Evolutionary conservation across 2,797 vertebrate species (phyloP).

Genomic region (Lindbergichthys nudifrons): DNA sequence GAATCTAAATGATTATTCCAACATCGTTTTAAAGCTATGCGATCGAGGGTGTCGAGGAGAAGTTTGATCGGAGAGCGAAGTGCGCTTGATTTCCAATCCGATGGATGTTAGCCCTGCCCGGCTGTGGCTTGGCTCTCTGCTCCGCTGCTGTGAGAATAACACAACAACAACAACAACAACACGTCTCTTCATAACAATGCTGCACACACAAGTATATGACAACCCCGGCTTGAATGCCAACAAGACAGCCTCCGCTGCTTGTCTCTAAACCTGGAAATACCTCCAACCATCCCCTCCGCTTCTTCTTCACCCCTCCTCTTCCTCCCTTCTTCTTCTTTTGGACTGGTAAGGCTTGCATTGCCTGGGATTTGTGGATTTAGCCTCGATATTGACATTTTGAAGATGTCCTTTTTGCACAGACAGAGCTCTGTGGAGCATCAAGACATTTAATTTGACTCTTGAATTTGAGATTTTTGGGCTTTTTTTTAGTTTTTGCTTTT

Average conservation of each 20-base stretch:
- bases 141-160: constrained; percentile 36
- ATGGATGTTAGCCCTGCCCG: constrained; percentile 74
- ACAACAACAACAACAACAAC: constrained; percentile 17
- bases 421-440: constrained; percentile 45
- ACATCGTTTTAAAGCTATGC: constrained; percentile 39
- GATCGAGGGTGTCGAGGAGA: constrained; percentile 52
- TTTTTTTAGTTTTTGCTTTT: constrained; percentile 15
- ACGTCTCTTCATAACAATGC: constrained; percentile 57
- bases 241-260: constrained; percentile 54
- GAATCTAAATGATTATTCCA: not conserved
- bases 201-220: constrained; percentile 50
- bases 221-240: constrained; percentile 55
- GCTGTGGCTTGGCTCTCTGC: constrained; percentile 63
- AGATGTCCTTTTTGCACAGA: constrained; percentile 67
- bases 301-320: constrained; percentile 20
- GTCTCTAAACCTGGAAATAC: constrained; percentile 73
- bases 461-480: not conserved
- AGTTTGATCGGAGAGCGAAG: constrained; percentile 69
- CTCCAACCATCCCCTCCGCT: constrained; percentile 48
- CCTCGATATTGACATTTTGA: constrained; percentile 33
- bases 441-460: constrained; percentile 58
- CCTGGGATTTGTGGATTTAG: constrained; percentile 69
- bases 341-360: constrained; percentile 48
- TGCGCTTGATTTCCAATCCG: constrained; percentile 73
- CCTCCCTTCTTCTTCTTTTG: constrained; percentile 30